phyloP scores from a whole-genome alignment of 2,113 vertebrate species.

The Oncorhynchus nerka region DNA sequence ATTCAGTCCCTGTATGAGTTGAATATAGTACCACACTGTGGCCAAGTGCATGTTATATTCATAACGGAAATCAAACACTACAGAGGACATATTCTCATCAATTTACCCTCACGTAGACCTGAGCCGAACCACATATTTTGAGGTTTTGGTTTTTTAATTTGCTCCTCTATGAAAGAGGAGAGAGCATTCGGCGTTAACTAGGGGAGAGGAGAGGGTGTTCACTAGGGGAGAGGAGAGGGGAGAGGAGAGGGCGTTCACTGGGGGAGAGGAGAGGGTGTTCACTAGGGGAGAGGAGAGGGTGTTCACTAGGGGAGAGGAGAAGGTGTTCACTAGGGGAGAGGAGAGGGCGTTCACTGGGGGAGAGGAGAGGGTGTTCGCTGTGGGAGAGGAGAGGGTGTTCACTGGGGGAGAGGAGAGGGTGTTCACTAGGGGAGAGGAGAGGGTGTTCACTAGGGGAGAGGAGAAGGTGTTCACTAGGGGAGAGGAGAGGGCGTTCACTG shows the following conservation, averaged over 20 bases:
- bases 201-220: slow-evolving; percentile 45
- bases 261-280: slow-evolving; percentile 47
- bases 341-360: slow-evolving; percentile 50
- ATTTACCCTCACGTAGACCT: slow-evolving; percentile 10
- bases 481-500: slow-evolving; percentile 51
- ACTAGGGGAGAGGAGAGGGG: slow-evolving; percentile 50
- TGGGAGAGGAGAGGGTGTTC: slow-evolving; percentile 51
- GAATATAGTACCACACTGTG: background rate
- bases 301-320: slow-evolving; percentile 48
- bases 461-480: too few species aligned
- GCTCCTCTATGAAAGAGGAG: slow-evolving; percentile 57
- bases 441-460: slow-evolving; percentile 44
- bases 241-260: slow-evolving; percentile 51
- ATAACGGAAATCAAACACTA: slow-evolving; percentile 23
- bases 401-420: slow-evolving; percentile 47
- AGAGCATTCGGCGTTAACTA: slow-evolving; percentile 42
- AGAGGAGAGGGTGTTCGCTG: slow-evolving; percentile 42
- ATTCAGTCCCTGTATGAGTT: too few species aligned
- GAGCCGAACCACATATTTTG: slow-evolving; percentile 39
- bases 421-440: too few species aligned
- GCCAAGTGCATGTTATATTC: background rate
- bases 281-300: slow-evolving; percentile 52
- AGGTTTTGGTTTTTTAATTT: slow-evolving; percentile 60
- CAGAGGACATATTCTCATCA: slow-evolving; percentile 4
- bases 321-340: too few species aligned